Base-by-base conservation (phyloP, 1,140 invertebrate species). In the Aphidius ervi region DNA sequence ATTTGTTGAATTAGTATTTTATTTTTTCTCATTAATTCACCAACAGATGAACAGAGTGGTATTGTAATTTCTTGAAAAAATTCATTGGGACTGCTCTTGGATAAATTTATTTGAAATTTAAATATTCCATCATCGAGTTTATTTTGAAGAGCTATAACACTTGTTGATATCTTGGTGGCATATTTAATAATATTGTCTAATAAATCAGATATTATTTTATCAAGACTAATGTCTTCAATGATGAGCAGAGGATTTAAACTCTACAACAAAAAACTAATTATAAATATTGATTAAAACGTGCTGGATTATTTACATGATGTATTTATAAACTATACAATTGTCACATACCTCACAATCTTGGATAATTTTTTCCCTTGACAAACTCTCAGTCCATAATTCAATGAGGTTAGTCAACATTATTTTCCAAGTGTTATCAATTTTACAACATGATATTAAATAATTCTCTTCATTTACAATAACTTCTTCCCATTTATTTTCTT, bases 201-300 rank as follows among this genome's bases (percentile, higher is more conserved):
- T 45, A 75, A 65, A 41, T 71, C 52, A 53, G 59, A 46, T 5
- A 75, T 45, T n/a, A 66, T 58, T 52, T 65, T 55, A 39, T 70
- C 56, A 37, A 66, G 60, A 53, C 73, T 59, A 37, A 70, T 59
- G 49, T 43, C 55, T 2, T 66, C 58, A 4, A 70, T 56, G 43
- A 67, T 63, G 54, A 76, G 56, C 8, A 70, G 62, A 31, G 72
- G 71, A 70, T 79, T 79, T 46, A 72, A 60, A 45, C 58, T 57
- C 77, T 77, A 41, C 20, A 70, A 70, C 23, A 56, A 59, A 50
- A 42, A 53, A 7, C 48, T 48, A 48, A 47, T 41, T 1, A 47
- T 1, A 45, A 31, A 16, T 16, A 16, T 48, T 43, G 37, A 55
- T 63, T 49, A 40, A 40, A 39, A 57, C 46, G 40, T 47, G 9